A percentile compares a stretch with the other conserved stretches of the same genome.
phyloP scores from a whole-genome alignment of 2,113 vertebrate genomes.

The zebrafish (Danio rerio) region GRCz12tu NC_133178.1:14694001-14694500 shows the following conservation, averaged over 20 bases:
- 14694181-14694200: constrained; percentile 80
- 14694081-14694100: constrained; percentile 10
- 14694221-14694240: constrained; percentile 59
- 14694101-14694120: neutral
- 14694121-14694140: neutral
- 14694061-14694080: neutral
- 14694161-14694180: constrained; percentile 88
- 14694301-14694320: constrained; percentile 95
- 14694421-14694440: constrained; percentile 99
- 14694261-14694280: constrained; percentile 94
- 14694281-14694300: constrained; percentile 91
- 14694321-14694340: constrained; percentile 89
- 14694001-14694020: constrained; percentile 5
- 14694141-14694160: constrained; percentile 90
- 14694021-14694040: constrained; percentile 16
- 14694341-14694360: constrained; percentile 85
- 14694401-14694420: constrained; percentile 88
- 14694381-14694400: constrained; percentile 94
- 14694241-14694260: constrained; percentile 54
- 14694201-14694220: constrained; percentile 79
- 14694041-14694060: neutral
- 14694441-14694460: constrained; percentile 97
- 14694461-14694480: constrained; percentile 92
- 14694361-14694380: constrained; percentile 95
- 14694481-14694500: constrained; percentile 91